Conservation (phyloP, 2,888 invertebrate genomes). For the Caenorhabditis virilis region DNA sequence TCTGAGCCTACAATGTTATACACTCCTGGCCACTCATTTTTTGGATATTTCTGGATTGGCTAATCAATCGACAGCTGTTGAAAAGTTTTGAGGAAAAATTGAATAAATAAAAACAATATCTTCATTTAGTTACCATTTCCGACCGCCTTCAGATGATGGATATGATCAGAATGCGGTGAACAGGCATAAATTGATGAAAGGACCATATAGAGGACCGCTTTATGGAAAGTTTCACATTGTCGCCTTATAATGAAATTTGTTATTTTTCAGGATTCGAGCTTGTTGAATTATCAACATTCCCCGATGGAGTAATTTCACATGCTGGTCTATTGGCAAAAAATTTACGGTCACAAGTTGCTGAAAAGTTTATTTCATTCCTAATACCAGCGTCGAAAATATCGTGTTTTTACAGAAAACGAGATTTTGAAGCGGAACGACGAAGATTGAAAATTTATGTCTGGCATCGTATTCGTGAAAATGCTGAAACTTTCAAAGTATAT, state of each 20-base stretch:
- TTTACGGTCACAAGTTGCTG: slow-evolving; percentile 14
- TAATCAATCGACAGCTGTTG: slow-evolving; percentile 69
- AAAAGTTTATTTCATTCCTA: not conserved
- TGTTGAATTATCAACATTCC: slow-evolving; percentile 70
- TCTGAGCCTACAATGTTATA: slow-evolving; percentile 68
- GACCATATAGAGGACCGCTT: slow-evolving; percentile 66
- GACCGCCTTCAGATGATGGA: slow-evolving; percentile 31
- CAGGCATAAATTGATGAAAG: slow-evolving; percentile 67
- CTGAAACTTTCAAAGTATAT: not conserved
- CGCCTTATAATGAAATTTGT: not conserved
- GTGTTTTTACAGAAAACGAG: not conserved
- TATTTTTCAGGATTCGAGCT: slow-evolving; percentile 69
- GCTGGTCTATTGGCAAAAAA: slow-evolving; percentile 59
- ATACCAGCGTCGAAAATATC: not conserved
- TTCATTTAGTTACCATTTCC: slow-evolving; percentile 41
- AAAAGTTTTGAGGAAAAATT: slow-evolving; percentile 62
- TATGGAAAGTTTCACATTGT: slow-evolving; percentile 62
- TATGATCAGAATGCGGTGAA: not conserved
- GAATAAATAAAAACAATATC: not conserved
- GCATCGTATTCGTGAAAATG: slow-evolving; percentile 1
- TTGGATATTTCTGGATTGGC: slow-evolving; percentile 70
- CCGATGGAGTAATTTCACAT: slow-evolving; percentile 62
- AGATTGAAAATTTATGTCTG: slow-evolving; percentile 2
- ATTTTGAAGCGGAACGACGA: not conserved
- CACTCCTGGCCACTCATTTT: slow-evolving; percentile 72